Conservation (phyloP, 2,797 vertebrate genomes). For the Ptychadena robeensis region DNA sequence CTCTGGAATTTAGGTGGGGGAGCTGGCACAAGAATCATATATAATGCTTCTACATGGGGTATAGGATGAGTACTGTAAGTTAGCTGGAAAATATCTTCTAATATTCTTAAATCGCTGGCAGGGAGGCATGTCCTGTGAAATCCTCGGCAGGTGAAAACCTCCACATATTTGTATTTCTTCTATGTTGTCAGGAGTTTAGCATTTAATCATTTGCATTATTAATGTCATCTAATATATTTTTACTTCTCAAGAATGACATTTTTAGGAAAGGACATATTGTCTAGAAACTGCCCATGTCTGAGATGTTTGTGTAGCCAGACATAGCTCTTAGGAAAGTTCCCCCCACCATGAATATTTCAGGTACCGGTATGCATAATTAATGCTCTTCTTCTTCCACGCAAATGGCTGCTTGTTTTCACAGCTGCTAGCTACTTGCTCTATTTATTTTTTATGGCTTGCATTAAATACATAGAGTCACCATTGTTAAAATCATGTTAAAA, state of each 20-base stretch:
- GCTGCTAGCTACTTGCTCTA: slow-evolving; percentile 44
- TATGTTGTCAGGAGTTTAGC: not conserved
- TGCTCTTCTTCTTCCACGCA: slow-evolving; percentile 40
- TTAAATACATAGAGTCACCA: slow-evolving; percentile 37
- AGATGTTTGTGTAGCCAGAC: slow-evolving; percentile 23
- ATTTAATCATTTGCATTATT: not conserved
- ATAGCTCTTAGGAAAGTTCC: not conserved
- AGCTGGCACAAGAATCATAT: no score
- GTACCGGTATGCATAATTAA: slow-evolving; percentile 48
- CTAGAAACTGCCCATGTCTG: not conserved
- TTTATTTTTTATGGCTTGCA: slow-evolving; percentile 52
- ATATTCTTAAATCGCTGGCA: no score
- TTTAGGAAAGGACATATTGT: not conserved
- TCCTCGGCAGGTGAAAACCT: no score
- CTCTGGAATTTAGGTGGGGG: no score
- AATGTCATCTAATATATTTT: not conserved
- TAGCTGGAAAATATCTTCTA: no score
- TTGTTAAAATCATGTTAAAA: not conserved
- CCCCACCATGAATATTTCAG: slow-evolving; percentile 49
- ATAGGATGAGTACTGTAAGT: no score
- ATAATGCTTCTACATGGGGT: no score
- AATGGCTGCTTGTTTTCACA: slow-evolving; percentile 52
- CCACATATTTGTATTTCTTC: no score
- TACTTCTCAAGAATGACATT: not conserved
- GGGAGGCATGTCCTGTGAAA: no score